Percentiles rank a stretch among this genome's conserved stretches.
Conservation (phyloP, 2,113 vertebrate genomes). For the Machaerirhynchus nigripectus region DNA sequence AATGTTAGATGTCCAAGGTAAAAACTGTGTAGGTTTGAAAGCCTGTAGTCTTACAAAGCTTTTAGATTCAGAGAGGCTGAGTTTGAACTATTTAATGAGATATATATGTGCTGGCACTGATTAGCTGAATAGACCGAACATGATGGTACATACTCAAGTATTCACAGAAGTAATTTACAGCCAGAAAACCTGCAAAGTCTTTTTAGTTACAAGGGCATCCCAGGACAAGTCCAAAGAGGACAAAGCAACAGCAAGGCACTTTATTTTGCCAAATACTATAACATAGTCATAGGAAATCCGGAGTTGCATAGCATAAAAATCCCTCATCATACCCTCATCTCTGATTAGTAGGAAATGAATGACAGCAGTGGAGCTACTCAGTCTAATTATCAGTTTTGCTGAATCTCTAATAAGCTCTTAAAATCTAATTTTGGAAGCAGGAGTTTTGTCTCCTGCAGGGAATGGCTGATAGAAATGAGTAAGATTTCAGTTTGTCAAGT, state of each 20-base stretch:
- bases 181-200: constrained; percentile 34
- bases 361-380: constrained; percentile 41
- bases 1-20: neutral
- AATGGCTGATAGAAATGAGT: neutral
- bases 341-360: constrained; percentile 58
- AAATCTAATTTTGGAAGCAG: constrained; percentile 41
- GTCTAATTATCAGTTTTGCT: constrained; percentile 48
- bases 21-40: neutral
- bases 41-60: neutral
- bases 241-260: neutral
- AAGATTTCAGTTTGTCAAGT: neutral
- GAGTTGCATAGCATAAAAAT: constrained; percentile 17
- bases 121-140: constrained; percentile 26
- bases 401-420: constrained; percentile 46
- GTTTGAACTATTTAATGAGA: constrained; percentile 41
- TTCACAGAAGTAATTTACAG: constrained; percentile 52
- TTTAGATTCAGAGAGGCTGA: neutral
- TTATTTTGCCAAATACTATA: neutral
- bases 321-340: neutral
- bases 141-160: constrained; percentile 11
- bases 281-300: constrained; percentile 24
- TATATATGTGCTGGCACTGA: constrained; percentile 22
- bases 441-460: neutral
- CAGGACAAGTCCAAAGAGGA: constrained; percentile 13
- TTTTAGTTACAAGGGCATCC: constrained; percentile 36